These are phyloP conservation scores for Oceanites oceanicus DNA, from an alignment of 2,113 vertebrate species.

Conservation along the genomic window DNA sequence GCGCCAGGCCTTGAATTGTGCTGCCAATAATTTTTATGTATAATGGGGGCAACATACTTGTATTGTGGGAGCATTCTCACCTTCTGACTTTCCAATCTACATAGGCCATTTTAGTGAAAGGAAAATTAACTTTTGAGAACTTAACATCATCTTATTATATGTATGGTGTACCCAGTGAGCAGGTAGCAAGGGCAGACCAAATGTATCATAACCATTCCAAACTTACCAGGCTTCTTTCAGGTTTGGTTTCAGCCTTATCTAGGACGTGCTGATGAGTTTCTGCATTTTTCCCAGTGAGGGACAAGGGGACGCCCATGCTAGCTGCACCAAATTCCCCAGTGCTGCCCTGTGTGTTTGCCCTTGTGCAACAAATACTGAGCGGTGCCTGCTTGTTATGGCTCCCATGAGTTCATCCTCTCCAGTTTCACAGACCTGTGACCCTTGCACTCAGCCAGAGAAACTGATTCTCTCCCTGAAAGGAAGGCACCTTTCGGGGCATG, in stretches of 20 bases:
- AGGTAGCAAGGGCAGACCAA: not conserved
- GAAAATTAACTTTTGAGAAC: not conserved
- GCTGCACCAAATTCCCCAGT: fast-evolving
- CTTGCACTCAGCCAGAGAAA: not conserved
- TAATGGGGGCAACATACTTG: not conserved
- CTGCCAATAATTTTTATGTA: not conserved
- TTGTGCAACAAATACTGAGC: not conserved
- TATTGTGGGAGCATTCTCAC: not conserved
- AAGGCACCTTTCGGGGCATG: not conserved
- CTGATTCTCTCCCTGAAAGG: not conserved
- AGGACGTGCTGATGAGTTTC: not conserved
- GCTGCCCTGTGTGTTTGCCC: not conserved
- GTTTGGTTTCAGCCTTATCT: not conserved
- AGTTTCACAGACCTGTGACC: not conserved
- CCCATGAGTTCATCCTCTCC: fast-evolving
- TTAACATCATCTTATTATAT: not conserved
- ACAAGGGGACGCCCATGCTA: not conserved
- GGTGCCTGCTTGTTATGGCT: not conserved
- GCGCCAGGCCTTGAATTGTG: not conserved
- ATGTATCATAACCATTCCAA: not conserved
- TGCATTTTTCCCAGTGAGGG: not conserved
- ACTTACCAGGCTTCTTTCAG: not conserved
- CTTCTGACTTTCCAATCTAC: not conserved
- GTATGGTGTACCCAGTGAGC: not conserved
- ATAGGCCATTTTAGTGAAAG: not conserved